Percentiles rank a stretch among this genome's conserved stretches.
Conservation (phyloP, 2,797 vertebrate genomes). For the Cyclopterus lumpus region DNA sequence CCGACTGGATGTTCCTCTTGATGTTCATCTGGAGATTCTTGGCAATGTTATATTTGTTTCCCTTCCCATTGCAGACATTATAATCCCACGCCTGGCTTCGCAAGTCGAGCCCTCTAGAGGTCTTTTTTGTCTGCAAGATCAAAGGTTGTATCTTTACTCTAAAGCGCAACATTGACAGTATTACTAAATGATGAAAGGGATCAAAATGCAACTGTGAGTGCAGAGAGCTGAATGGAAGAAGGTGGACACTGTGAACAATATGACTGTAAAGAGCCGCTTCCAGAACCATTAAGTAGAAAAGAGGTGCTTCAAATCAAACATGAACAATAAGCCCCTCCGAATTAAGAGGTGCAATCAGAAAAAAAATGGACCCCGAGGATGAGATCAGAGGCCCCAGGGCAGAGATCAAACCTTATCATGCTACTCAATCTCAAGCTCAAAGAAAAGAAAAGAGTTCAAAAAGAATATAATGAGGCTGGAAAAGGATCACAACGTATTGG, state of each 20-base stretch:
- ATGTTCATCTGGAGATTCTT: conserved; percentile 7
- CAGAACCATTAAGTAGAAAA: conserved; percentile 33
- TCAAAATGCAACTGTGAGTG: not conserved
- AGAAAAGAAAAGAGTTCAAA: conserved; percentile 64
- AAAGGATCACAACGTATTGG: conserved; percentile 54
- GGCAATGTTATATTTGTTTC: conserved; percentile 1
- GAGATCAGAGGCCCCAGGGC: conserved; percentile 47
- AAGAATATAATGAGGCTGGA: conserved; percentile 39
- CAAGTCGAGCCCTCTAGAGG: conserved; percentile 4
- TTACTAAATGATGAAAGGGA: conserved; percentile 17
- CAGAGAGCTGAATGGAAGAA: not conserved
- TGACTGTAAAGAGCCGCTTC: conserved; percentile 20
- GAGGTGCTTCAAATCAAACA: conserved; percentile 54
- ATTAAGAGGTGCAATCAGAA: conserved; percentile 47
- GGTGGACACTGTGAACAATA: not conserved
- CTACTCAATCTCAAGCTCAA: conserved; percentile 64
- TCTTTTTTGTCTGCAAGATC: conserved; percentile 14
- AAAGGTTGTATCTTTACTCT: conserved; percentile 31
- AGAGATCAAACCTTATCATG: conserved; percentile 61
- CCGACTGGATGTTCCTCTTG: not conserved
- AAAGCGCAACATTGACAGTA: conserved; percentile 1
- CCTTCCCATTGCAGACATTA: conserved; percentile 1
- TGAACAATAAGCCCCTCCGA: conserved; percentile 55
- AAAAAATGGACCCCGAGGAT: conserved; percentile 48
- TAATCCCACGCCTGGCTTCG: not conserved